Conservation (phyloP, 2,113 vertebrate genomes). For the Chascanopsetta lugubris region DNA sequence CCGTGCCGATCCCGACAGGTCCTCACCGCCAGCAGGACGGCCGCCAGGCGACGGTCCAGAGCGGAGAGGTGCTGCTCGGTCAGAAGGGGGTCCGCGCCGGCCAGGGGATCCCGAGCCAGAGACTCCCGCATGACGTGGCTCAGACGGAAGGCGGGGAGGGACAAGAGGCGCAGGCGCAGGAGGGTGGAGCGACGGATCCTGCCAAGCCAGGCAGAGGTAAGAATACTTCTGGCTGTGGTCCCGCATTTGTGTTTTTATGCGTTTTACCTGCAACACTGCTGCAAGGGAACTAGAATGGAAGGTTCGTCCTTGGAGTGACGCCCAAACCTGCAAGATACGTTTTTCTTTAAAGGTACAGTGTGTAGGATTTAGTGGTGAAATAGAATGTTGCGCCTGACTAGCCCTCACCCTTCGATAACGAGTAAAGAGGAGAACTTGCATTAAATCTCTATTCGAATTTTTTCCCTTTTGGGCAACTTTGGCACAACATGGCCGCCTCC, state of each 20-base stretch:
- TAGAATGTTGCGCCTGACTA: too few relatives aligned
- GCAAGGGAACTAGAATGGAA: slow-evolving; percentile 91
- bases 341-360: too few relatives aligned
- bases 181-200: slow-evolving; percentile 94
- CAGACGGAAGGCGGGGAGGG: slow-evolving; percentile 79
- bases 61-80: slow-evolving; percentile 88
- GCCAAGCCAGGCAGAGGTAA: not conserved
- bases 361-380: too few relatives aligned
- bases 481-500: too few relatives aligned
- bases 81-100: slow-evolving; percentile 85
- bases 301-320: slow-evolving; percentile 93
- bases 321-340: slow-evolving; percentile 89
- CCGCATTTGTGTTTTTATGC: not conserved
- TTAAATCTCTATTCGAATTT: too few relatives aligned
- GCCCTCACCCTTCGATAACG: too few relatives aligned
- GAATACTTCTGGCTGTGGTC: too few relatives aligned
- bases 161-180: slow-evolving; percentile 84
- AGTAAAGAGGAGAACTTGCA: too few relatives aligned
- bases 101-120: slow-evolving; percentile 86
- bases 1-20: slow-evolving; percentile 52
- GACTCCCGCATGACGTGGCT: slow-evolving; percentile 92
- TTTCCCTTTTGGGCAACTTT: too few relatives aligned
- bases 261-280: slow-evolving; percentile 93
- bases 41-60: slow-evolving; percentile 86
- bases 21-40: slow-evolving; percentile 82